Base-by-base conservation (phyloP, 1,140 invertebrate genomes). In the Drosophila yakuba region DNA sequence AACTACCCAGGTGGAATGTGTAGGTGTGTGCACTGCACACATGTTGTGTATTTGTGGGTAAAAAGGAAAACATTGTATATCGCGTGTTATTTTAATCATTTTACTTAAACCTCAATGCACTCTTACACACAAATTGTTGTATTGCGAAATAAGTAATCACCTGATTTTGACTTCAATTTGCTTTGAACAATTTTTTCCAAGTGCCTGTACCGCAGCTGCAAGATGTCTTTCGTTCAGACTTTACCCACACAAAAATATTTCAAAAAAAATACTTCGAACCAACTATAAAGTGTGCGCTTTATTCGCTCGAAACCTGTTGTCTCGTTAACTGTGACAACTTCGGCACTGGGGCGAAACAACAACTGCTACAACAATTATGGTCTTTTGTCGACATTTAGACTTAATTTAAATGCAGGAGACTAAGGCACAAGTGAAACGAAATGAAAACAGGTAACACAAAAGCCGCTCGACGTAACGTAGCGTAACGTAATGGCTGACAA, bases 321-420 rank as follows among this genome's bases (percentile, higher is more conserved):
- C 55, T 56, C 63, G 55, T 77, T 77, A 45, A 58, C 63, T 61
- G 74, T 52, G 74, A 78, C 74, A 77, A 61, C 64, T 68, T 76
- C 67, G 74, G 74, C 64, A 68, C 54, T 60, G 54, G 52, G 48
- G 15, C 57, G 58, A 43, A 73, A 67, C 43, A 57, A 67, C 52
- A 3, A n/a, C 56, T 66, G 48, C 74, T 63, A 66, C 74, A 81
- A 84, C 76, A 73, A 82, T 75, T 77, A 77, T 77, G 55, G 62
- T 47, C 75, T 69, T 76, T 86, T 88, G 83, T 83, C 83, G 83
- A 68, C 83, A 86, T 89, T 88, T 89, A 89, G 80, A 89, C 83
- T 88, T 89, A 89, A 88, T 90, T 88, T 88, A 88, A 88, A 88
- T 88, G 80, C 83, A 89, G 61, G 60, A 58, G 60, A 58, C 68